Conservation (phyloP, 2,797 vertebrate genomes). For the Benthosema pterotum region DNA sequence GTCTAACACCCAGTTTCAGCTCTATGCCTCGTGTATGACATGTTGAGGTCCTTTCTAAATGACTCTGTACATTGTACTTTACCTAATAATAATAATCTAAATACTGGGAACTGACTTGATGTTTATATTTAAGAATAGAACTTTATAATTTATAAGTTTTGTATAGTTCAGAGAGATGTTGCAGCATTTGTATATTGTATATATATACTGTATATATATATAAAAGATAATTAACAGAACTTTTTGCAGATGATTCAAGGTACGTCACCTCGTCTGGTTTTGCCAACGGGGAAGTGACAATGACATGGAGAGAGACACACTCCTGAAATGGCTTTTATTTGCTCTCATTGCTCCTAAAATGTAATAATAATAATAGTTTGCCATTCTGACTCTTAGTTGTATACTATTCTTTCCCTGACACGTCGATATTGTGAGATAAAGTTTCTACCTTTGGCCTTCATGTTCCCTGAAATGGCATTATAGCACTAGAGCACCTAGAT, state of each 20-base stretch:
- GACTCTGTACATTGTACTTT: conserved; percentile 59
- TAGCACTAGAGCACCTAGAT: too few species aligned
- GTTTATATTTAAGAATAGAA: conserved; percentile 74
- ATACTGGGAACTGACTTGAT: conserved; percentile 74
- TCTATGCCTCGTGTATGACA: conserved; percentile 55
- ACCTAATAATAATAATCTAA: conserved; percentile 66
- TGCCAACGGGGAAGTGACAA: conserved; percentile 1
- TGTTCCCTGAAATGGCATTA: too few species aligned
- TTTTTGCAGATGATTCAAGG: conserved; percentile 22
- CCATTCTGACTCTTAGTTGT: too few species aligned
- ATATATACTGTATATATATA: conserved; percentile 22
- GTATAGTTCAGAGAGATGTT: conserved; percentile 59
- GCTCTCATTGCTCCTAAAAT: conserved; percentile 7
- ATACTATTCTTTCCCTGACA: too few species aligned
- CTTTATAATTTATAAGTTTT: conserved; percentile 72
- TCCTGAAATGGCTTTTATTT: conserved; percentile 18
- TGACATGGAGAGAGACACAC: conserved; percentile 5
- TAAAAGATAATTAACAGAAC: neutral
- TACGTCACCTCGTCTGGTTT: conserved; percentile 6
- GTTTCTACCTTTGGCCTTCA: too few species aligned
- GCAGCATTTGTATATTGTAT: conserved; percentile 55
- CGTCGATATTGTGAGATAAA: too few species aligned
- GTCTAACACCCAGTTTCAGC: conserved; percentile 63
- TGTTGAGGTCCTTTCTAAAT: conserved; percentile 25
- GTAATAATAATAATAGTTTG: too few species aligned